Base-by-base conservation (phyloP, 1,140 invertebrate genomes). In the Tetramorium simillimum region DNA sequence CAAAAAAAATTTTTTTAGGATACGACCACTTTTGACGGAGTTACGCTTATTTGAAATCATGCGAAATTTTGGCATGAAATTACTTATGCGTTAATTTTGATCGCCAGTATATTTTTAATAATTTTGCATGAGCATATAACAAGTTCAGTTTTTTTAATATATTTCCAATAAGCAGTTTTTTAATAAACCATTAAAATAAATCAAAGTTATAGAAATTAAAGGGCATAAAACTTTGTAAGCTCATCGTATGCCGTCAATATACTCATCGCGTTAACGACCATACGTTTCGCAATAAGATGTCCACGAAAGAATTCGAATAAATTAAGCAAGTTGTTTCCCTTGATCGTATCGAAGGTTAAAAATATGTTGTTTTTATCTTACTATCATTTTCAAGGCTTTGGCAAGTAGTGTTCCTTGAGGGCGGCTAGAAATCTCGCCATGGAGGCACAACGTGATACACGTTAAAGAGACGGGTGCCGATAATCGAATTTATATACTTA, bases 241-340 rank as follows among this genome's bases (percentile, higher is more conserved):
- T 9, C n/a, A 46, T 69, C 14, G 21, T 65, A n/a, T 37, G 24
- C 1, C 37, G 5, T 43, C n/a, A 7, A 49, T 1, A 49, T 0
- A 49, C 18, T 24, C 14, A 81, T 56, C 60, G 69, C 56, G 69
- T 21, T 67, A 67, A 40, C 56, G 70, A 86, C 43, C 40, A 56
- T 46, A 21, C 5, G 7, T 90, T 75, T 81, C 63, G 85, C 24
- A 89, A 90, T 24, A 40, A 72, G 21, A 81, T 76, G 33, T 53
- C 18, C 21, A 18, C 53, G 40, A 77, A 76, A 89, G 70, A 87
- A 62, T 89, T 24, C 24, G 37, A 56, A 81, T 81, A 70, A 10
- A 53, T 80, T 69, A 80, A 80, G 3, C 18, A 43, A 81, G 62
- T 63, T 49, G 82, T 88, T 88, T 88, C 49, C 75, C 75, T 88